phyloP scores from a whole-genome alignment of 2,888 invertebrate species.

The Drosophila fungiperda region DNA sequence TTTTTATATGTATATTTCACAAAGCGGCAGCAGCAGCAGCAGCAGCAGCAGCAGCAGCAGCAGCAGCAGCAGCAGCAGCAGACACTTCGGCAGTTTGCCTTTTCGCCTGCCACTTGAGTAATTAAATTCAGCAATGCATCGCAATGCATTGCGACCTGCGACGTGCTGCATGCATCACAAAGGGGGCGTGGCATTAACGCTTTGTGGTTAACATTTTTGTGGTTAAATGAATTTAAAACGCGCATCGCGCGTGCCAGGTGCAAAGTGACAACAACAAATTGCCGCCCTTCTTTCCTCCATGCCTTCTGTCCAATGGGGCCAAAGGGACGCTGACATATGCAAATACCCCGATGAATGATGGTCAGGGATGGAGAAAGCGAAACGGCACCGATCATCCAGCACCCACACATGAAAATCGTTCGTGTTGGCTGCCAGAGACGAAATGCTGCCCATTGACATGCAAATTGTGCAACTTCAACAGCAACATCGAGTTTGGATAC shows the following conservation, averaged over 20 bases:
- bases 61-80: constrained; percentile 18
- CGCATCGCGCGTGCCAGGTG: constrained; percentile 66
- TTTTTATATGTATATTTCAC: constrained; percentile 27
- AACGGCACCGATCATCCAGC: constrained; percentile 5
- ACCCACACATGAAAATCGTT: constrained; percentile 7
- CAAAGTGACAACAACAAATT: constrained; percentile 81
- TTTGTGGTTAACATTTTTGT: constrained; percentile 81
- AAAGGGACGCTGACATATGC: constrained; percentile 73
- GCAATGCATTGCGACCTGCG: constrained; percentile 9
- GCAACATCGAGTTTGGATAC: constrained; percentile 1
- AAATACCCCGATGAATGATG: constrained; percentile 72
- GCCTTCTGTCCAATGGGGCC: constrained; percentile 30
- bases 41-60: constrained; percentile 17
- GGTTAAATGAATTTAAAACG: constrained; percentile 80
- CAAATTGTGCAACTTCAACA: constrained; percentile 62
- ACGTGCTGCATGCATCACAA: constrained; percentile 15
- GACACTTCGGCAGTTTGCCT: constrained; percentile 36
- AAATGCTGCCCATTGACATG: constrained; percentile 75
- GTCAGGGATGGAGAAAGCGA: constrained; percentile 13
- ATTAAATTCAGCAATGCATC: constrained; percentile 72
- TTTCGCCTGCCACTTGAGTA: constrained; percentile 73
- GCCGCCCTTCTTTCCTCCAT: constrained; percentile 45
- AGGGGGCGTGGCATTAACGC: constrained; percentile 78
- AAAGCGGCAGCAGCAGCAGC: constrained; percentile 16
- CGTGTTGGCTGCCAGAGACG: constrained; percentile 46